A percentile compares a stretch with the other conserved stretches of the same genome.
Evolutionary conservation across 2,113 vertebrate genomes (phyloP).

Genomic region (Pampusana beccarii): DNA sequence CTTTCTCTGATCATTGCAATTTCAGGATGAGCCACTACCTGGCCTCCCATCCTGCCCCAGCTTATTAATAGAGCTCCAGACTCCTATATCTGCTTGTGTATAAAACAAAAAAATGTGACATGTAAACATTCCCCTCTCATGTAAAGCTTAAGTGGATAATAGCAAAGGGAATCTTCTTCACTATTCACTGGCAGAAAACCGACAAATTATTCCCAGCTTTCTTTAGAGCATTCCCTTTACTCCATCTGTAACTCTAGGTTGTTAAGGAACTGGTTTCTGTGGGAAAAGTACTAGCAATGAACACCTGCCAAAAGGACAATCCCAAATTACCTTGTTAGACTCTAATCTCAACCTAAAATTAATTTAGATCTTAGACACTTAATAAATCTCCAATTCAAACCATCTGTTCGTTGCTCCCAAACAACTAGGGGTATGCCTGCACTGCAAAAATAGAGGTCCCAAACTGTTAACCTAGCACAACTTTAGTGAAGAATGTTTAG

Average conservation of each 20-base stretch:
- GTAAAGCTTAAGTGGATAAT: neutral
- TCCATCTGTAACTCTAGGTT: neutral
- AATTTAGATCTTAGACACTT: slow-evolving; percentile 43
- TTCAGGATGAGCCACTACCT: neutral
- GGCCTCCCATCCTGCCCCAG: neutral
- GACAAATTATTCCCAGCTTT: slow-evolving; percentile 18
- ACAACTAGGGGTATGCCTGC: neutral
- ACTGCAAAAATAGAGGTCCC: slow-evolving; percentile 13
- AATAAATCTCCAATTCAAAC: slow-evolving; percentile 46
- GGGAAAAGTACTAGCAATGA: slow-evolving; percentile 14
- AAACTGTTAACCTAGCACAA: neutral
- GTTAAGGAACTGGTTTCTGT: slow-evolving; percentile 3
- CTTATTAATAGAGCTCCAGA: neutral
- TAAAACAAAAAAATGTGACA: neutral
- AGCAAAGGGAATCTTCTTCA: slow-evolving; percentile 2
- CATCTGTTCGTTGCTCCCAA: slow-evolving; percentile 42
- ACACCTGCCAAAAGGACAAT: slow-evolving; percentile 50
- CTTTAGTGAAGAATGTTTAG: neutral
- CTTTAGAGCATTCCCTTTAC: neutral
- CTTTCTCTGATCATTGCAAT: neutral
- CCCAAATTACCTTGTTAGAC: slow-evolving; percentile 54
- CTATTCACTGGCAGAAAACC: neutral
- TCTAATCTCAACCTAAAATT: slow-evolving; percentile 35
- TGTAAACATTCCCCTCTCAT: neutral
- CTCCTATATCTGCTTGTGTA: neutral